A percentile compares a stretch with the other conserved stretches of the same genome.
Evolutionary conservation across 2,113 vertebrate species (phyloP).

Genomic region (Dicentrarchus labrax): DNA sequence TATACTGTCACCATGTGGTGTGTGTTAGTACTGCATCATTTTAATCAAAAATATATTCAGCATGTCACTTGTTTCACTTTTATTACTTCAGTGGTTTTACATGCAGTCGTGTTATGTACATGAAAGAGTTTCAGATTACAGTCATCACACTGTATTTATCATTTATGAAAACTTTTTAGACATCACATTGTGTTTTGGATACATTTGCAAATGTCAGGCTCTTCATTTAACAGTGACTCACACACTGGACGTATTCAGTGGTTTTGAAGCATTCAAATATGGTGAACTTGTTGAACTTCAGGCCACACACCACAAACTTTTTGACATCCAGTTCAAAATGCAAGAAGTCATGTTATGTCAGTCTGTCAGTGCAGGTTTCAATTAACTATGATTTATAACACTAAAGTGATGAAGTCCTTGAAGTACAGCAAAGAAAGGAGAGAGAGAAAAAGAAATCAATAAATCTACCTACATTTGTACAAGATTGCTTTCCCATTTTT

Average conservation of each 20-base stretch:
- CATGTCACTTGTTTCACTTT: not conserved
- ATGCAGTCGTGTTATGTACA: too few relatives aligned
- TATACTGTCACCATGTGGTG: slow-evolving; percentile 65
- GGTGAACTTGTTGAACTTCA: not conserved
- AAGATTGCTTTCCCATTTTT: too few relatives aligned
- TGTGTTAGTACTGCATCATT: not conserved
- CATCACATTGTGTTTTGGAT: not conserved
- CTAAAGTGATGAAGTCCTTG: not conserved
- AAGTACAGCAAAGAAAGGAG: too few relatives aligned
- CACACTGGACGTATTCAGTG: not conserved
- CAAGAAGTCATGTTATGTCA: not conserved
- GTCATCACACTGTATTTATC: not conserved
- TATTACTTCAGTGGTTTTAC: not conserved
- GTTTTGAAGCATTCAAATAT: slow-evolving; percentile 9
- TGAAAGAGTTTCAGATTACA: not conserved
- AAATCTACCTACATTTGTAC: too few relatives aligned
- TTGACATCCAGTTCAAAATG: not conserved
- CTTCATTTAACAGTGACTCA: slow-evolving; percentile 1
- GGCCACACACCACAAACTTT: slow-evolving; percentile 1
- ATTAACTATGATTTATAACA: not conserved
- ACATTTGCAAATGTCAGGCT: not conserved
- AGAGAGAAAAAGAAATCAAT: too few relatives aligned
- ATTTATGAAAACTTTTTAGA: not conserved
- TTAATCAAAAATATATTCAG: not conserved
- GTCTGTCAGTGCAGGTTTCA: not conserved